phyloP scores from a whole-genome alignment of 2,797 vertebrate genomes.

The Graptemys geographica region DNA sequence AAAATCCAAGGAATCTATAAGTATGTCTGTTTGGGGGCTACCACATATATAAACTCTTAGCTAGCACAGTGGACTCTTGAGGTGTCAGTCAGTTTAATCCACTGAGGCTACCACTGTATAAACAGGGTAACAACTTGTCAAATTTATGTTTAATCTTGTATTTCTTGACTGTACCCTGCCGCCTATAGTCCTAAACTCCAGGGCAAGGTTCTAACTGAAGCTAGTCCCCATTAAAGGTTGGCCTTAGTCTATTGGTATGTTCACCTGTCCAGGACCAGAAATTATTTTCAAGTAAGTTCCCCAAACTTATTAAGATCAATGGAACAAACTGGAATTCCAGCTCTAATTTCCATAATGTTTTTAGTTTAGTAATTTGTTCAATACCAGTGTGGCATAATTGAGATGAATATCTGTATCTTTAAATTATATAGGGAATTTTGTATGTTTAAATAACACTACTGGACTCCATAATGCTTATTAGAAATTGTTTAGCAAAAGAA shows the following conservation, averaged over 20 bases:
- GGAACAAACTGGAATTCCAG: constrained; percentile 77
- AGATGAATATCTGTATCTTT: constrained; percentile 81
- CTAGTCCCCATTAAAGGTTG: neutral
- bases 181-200: neutral
- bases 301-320: constrained; percentile 41
- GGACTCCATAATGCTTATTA: constrained; percentile 84
- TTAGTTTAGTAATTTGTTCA: constrained; percentile 73
- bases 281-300: constrained; percentile 28
- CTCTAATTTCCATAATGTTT: constrained; percentile 71
- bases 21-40: neutral
- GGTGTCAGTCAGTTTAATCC: neutral
- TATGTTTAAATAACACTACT: constrained; percentile 84
- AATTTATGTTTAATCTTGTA: neutral
- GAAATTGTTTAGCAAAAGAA: constrained; percentile 84
- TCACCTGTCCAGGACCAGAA: neutral
- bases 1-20: neutral
- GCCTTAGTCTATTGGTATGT: neutral
- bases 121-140: neutral
- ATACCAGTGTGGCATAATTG: constrained; percentile 71
- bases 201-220: neutral
- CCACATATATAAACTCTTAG: neutral
- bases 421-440: constrained; percentile 82
- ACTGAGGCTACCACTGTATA: neutral
- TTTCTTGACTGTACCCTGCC: neutral
- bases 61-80: neutral